Conservation (phyloP, 2,113 vertebrate genomes). For the Sterrhoptilus dennistouni region DNA sequence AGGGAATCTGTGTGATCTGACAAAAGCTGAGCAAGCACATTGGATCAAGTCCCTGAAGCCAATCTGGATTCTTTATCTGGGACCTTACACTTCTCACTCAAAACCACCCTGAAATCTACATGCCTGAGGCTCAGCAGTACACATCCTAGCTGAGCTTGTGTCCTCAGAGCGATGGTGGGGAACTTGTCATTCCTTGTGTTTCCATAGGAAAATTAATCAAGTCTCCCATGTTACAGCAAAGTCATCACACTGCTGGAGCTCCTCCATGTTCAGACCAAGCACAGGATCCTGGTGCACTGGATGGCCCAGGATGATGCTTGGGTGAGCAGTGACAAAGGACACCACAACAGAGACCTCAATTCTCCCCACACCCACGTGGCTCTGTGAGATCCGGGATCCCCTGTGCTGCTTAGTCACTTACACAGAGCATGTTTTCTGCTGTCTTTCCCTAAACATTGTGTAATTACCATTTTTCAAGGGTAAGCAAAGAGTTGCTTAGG, state of each 20-base stretch:
- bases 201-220: neutral
- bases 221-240: neutral
- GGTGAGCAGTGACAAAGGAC: neutral
- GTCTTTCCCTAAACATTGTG: neutral
- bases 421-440: neutral
- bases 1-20: neutral
- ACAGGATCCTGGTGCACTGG: neutral
- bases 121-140: neutral
- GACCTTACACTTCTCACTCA: fast-evolving
- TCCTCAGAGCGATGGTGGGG: fast-evolving
- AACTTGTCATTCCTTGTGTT: neutral
- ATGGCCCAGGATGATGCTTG: neutral
- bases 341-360: fast-evolving
- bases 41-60: neutral
- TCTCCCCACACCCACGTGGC: fast-evolving
- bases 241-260: neutral
- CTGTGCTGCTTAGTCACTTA: fast-evolving
- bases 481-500: neutral
- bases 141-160: fast-evolving
- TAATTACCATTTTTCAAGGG: neutral
- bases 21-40: neutral
- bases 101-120: fast-evolving
- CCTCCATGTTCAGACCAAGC: fast-evolving
- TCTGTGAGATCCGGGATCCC: neutral
- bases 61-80: fast-evolving